Conservation (phyloP, 2,888 invertebrate genomes). For the Cabera pusaria region DNA sequence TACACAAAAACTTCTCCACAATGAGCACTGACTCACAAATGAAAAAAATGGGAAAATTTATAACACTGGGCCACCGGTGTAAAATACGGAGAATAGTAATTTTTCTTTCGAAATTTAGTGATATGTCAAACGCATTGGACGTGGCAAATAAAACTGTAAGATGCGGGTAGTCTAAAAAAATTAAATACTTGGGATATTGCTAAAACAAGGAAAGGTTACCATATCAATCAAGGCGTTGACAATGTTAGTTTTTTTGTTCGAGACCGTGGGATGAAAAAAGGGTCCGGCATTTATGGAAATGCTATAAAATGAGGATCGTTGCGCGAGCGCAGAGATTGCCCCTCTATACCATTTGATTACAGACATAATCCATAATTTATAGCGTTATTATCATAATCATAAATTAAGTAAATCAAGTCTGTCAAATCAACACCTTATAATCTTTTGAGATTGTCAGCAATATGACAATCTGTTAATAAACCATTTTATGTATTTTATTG, state of each 20-base stretch:
- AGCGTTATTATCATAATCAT: slow-evolving; percentile 14
- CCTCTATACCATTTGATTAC: slow-evolving; percentile 10
- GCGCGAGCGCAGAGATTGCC: slow-evolving; percentile 40
- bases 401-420: slow-evolving; percentile 17
- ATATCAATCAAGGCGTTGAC: slow-evolving; percentile 82
- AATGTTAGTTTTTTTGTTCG: slow-evolving; percentile 70
- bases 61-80: slow-evolving; percentile 75
- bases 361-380: slow-evolving; percentile 17
- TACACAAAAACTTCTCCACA: slow-evolving; percentile 66
- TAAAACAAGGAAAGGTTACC: slow-evolving; percentile 81
- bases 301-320: slow-evolving; percentile 60
- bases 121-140: slow-evolving; percentile 80
- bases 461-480: slow-evolving; percentile 9
- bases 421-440: slow-evolving; percentile 19
- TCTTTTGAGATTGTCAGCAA: slow-evolving; percentile 11
- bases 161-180: slow-evolving; percentile 59
- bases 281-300: slow-evolving; percentile 76
- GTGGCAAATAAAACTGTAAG: slow-evolving; percentile 79
- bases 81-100: slow-evolving; percentile 75
- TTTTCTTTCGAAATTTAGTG: slow-evolving; percentile 81
- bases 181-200: slow-evolving; percentile 71
- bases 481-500: too few relatives aligned
- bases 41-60: slow-evolving; percentile 72
- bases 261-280: slow-evolving; percentile 70
- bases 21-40: slow-evolving; percentile 59